These are phyloP conservation scores for Micrasema longulum DNA, from an alignment of 1,140 invertebrate species.

Conservation along the genomic window DNA sequence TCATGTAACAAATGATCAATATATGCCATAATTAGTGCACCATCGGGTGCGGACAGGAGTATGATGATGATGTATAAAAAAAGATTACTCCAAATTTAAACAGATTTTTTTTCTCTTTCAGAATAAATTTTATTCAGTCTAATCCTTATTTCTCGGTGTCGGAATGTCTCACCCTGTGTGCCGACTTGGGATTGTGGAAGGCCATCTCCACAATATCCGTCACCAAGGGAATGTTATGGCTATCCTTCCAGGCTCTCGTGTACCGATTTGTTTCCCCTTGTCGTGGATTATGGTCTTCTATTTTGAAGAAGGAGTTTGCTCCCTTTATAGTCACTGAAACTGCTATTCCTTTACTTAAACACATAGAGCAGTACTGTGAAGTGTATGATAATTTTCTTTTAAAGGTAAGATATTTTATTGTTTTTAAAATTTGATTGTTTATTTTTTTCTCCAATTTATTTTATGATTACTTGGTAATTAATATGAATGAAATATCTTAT, in stretches of 20 bases:
- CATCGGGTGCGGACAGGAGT: no score
- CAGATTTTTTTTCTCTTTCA: conserved; percentile 39
- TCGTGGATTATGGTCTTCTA: conserved; percentile 36
- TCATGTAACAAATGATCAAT: no score
- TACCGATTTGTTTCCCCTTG: conserved; percentile 41
- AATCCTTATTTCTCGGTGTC: conserved; percentile 40
- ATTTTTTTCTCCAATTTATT: no score
- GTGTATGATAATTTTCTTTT: conserved; percentile 46
- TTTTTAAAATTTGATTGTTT: neutral
- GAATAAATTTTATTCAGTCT: conserved; percentile 43
- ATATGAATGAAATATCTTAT: no score
- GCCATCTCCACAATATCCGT: conserved; percentile 41
- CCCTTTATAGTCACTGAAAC: conserved; percentile 47
- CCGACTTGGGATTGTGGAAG: conserved; percentile 47
- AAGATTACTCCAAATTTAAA: no score
- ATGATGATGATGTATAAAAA: no score
- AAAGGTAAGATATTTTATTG: conserved; percentile 38
- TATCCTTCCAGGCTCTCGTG: conserved; percentile 42
- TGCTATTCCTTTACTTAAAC: conserved; percentile 47
- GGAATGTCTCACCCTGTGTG: conserved; percentile 35
- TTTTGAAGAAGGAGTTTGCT: conserved; percentile 44
- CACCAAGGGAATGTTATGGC: conserved; percentile 40
- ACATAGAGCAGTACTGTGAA: conserved; percentile 51
- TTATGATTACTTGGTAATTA: no score
- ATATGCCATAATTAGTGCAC: no score